Percentiles rank a stretch among this genome's conserved stretches.
phyloP scores from a whole-genome alignment of 2,888 invertebrate genomes.

The Hipparchia semele region DNA sequence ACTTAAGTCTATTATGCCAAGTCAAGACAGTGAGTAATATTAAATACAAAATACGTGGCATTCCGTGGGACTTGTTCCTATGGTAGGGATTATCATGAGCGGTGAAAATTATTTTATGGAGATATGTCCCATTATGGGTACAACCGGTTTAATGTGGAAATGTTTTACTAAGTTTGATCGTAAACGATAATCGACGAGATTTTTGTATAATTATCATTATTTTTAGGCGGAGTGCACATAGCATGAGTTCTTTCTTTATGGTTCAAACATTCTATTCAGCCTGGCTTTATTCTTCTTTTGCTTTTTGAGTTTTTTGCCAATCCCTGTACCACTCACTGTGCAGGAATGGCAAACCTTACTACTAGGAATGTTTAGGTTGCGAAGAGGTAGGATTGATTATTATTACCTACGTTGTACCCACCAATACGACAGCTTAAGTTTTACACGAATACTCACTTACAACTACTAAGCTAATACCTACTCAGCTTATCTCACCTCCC shows the following conservation, averaged over 20 bases:
- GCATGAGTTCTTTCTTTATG: background rate
- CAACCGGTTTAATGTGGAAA: conserved; percentile 21
- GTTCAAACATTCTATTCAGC: background rate
- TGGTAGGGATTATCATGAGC: conserved; percentile 22
- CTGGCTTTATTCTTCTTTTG: background rate
- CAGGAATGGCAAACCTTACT: no score
- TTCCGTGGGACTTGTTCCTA: conserved; percentile 23
- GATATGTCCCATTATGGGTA: conserved; percentile 9
- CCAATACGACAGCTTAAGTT: no score
- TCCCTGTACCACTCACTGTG: no score
- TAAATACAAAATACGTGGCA: conserved; percentile 35
- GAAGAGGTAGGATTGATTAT: no score
- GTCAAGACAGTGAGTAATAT: conserved; percentile 34
- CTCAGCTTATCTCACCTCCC: no score
- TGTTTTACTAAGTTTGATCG: conserved; percentile 16
- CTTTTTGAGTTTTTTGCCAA: background rate
- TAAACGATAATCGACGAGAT: conserved; percentile 12
- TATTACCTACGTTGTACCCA: no score
- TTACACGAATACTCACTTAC: no score
- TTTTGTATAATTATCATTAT: conserved; percentile 16
- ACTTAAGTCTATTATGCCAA: conserved; percentile 41
- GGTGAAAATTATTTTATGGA: conserved; percentile 23
- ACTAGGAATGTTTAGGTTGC: no score
- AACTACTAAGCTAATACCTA: no score
- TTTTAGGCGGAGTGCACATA: background rate